Base-by-base conservation (phyloP, 2,113 vertebrate species). In the Rhea pennata region DNA sequence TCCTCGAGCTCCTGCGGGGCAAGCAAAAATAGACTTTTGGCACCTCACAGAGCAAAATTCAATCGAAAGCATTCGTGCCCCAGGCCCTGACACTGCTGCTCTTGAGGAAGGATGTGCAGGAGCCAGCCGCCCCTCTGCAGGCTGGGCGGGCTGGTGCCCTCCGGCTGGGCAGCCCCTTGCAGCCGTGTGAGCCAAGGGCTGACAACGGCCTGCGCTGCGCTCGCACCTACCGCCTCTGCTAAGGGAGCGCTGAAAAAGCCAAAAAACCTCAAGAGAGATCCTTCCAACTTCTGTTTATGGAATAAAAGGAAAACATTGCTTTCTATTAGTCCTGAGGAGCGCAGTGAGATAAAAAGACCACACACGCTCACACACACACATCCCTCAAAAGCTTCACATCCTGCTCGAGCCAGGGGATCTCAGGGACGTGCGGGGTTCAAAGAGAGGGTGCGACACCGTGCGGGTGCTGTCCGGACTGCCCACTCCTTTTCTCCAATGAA, bases 141-240 rank as follows among this genome's bases (percentile, higher is more conserved):
- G 0, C 1, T 14, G 26, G n/a, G 50, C 5, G 4, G n/a, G 46
- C 17, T 0, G 1, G 9, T 48, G 46, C 20, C 54, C 64, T 21
- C 59, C 58, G 58, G 16, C 2, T 6, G 2, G 29, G 31, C 13
- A 4, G 39, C 44, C 69, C 17, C 50, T 40, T 0, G 9, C 56
- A 33, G 56, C 56, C 22, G 5, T n/a, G 16, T 14, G 23, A 31
- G 21, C 8, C 31, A 14, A 17, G n/a, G 70, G 16, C 53, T 39
- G 12, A 31, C 17, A 15, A n/a, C 27, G 23, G 76, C 59, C 46
- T 12, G 36, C 15, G 15, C 59, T 31, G 27, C 10, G 27, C 44
- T 48, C 67, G 10, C 21, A 4, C 42, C 31, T 31, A 33, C 44
- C 19, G 33, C 67, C 31, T 14, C 31, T 4, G 14, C 17, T 15